Base-by-base conservation (phyloP, 2,888 invertebrate species). In the Parnassius orleans region DNA sequence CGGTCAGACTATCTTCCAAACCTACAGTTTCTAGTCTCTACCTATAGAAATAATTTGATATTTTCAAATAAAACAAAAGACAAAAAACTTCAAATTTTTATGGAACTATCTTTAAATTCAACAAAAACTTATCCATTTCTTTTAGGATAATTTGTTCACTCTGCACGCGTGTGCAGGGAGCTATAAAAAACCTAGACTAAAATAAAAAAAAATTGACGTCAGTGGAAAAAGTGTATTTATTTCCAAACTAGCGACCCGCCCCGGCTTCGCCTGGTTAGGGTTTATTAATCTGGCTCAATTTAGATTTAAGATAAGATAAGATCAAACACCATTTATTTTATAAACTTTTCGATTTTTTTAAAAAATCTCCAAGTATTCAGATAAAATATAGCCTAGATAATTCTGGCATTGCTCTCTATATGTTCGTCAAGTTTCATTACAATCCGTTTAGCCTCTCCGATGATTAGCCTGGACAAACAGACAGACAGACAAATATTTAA, bases 51-150 rank as follows among this genome's bases (percentile, higher is more conserved):
- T 7, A 42, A 51, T 57, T 51, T 51, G 9, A 42, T 47, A 48
- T 46, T 53, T 59, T 51, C 11, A 50, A 48, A 55, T 19, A 57
- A 47, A 57, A 33, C 24, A 44, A 19, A 14, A 44, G 33, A 33
- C 19, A 41, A 57, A 53, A 53, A 57, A 46, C 53, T 19, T n/a
- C n/a, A n/a, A n/a, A n/a, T n/a, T 52, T 57, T 46, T 47, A 56
- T 47, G 44, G 19, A 5, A n/a, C 52, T 47, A 2, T 43, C 50
- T 60, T 60, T 15, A 54, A 53, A 60, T 48, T 50, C 48, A 5
- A 19, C 19, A 19, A 51, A 48, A 24, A 9, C 10, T 56, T 24
- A 48, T 48, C 12, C 51, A 51, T 7, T 33, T 60, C 48, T 33
- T 52, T 53, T 41, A 15, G 3, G 42, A 42, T 10, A 47, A 56